phyloP scores from a whole-genome alignment of 2,888 invertebrate species.

The Amblyjoppa fuscipennis region DNA sequence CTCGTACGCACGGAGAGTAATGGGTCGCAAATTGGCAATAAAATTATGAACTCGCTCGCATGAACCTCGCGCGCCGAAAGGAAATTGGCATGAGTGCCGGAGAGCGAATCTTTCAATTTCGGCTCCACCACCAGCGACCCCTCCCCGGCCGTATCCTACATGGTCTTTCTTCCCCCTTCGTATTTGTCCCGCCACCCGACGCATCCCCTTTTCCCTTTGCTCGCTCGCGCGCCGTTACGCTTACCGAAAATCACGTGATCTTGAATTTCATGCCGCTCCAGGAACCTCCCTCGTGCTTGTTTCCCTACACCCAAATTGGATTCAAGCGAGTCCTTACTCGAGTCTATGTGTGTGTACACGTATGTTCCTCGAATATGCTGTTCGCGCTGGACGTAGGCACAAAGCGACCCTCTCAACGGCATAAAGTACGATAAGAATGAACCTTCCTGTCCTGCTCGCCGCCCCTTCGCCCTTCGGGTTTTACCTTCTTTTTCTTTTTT shows the following conservation, averaged over 20 bases:
- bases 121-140: slow-evolving; percentile 66
- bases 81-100: slow-evolving; percentile 83
- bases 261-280: slow-evolving; percentile 46
- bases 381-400: not conserved
- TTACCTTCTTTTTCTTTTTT: slow-evolving; percentile 19
- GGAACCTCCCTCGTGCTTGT: slow-evolving; percentile 11
- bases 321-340: not conserved
- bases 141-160: slow-evolving; percentile 38
- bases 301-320: slow-evolving; percentile 11
- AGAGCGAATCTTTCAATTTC: slow-evolving; percentile 82
- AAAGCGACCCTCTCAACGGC: not conserved
- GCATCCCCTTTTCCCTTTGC: slow-evolving; percentile 9
- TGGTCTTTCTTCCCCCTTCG: slow-evolving; percentile 30
- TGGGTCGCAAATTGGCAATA: slow-evolving; percentile 83
- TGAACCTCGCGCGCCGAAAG: slow-evolving; percentile 73
- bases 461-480: slow-evolving; percentile 2
- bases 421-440: slow-evolving; percentile 7
- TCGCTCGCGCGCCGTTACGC: slow-evolving; percentile 34
- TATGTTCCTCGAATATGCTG: not conserved
- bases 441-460: not conserved
- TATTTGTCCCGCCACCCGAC: slow-evolving; percentile 22
- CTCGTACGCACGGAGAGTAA: slow-evolving; percentile 71
- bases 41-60: slow-evolving; percentile 80
- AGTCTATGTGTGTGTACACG: not conserved
- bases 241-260: slow-evolving; percentile 55